These are phyloP conservation scores for Holothuria scabra DNA, from an alignment of 53 echinoderm and acorn worm genomes.

Conservation along the genomic window DNA sequence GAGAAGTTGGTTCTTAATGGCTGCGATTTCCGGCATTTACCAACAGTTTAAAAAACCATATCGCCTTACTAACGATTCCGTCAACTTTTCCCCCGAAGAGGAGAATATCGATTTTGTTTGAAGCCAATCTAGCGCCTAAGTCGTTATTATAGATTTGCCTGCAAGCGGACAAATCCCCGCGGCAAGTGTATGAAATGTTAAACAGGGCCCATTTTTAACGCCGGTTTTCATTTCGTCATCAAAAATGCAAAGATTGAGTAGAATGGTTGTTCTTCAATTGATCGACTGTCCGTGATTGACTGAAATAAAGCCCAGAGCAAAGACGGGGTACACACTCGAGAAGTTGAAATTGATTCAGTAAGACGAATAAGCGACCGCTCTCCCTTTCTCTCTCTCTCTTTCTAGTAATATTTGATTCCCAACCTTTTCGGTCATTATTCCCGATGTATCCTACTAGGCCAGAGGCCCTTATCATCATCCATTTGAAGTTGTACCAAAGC, in stretches of 20 bases:
- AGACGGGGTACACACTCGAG: slow-evolving; percentile 25
- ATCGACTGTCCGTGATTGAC: slow-evolving; percentile 10
- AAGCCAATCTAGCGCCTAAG: neutral
- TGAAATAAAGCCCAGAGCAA: slow-evolving; percentile 12
- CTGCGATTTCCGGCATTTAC: slow-evolving; percentile 41
- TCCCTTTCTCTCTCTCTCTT: no score
- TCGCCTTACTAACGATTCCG: slow-evolving; percentile 39
- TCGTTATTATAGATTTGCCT: slow-evolving; percentile 33
- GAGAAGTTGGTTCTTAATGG: slow-evolving; percentile 36
- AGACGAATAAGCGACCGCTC: neutral
- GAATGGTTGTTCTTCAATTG: slow-evolving; percentile 7
- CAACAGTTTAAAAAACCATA: slow-evolving; percentile 37
- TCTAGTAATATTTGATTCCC: no score
- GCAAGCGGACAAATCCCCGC: slow-evolving; percentile 36
- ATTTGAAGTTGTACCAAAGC: no score
- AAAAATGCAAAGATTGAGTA: no score
- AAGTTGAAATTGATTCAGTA: slow-evolving; percentile 29
- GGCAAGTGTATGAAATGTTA: slow-evolving; percentile 33
- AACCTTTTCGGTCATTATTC: slow-evolving; percentile 24
- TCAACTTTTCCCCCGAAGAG: slow-evolving; percentile 38
- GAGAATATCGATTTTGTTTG: slow-evolving; percentile 17
- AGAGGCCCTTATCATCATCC: neutral
- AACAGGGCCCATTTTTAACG: slow-evolving; percentile 3
- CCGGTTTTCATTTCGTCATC: no score
- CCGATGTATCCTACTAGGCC: slow-evolving; percentile 21